Conservation (phyloP, 2,113 vertebrate genomes). For the Callithrix jacchus region DNA sequence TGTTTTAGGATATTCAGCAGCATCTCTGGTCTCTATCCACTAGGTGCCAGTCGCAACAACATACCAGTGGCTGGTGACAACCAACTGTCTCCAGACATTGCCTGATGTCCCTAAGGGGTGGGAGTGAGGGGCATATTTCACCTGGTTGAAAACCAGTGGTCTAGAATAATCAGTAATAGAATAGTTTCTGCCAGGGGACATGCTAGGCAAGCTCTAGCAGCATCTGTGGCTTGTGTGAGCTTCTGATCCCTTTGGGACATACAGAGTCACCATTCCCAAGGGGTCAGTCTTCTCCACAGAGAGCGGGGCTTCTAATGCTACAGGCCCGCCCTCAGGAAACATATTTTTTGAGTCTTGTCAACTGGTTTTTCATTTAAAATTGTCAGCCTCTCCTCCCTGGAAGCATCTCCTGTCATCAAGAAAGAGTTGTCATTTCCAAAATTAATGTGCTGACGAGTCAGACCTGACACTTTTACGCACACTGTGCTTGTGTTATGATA, state of each 20-base stretch:
- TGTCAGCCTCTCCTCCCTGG: conserved; percentile 3
- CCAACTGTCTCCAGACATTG: conserved; percentile 19
- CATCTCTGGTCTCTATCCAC: not conserved
- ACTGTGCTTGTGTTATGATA: conserved; percentile 40
- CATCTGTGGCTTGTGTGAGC: not conserved
- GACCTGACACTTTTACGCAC: conserved; percentile 27
- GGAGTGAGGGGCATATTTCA: not conserved
- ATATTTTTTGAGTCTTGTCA: conserved; percentile 10
- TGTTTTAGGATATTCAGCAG: not conserved
- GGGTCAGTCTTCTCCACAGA: not conserved
- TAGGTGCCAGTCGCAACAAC: not conserved
- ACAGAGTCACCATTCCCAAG: not conserved
- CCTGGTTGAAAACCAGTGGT: not conserved
- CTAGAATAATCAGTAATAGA: not conserved
- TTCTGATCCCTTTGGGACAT: not conserved
- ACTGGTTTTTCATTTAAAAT: conserved; percentile 52
- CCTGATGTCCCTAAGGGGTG: not conserved
- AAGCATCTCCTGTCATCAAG: conserved; percentile 41
- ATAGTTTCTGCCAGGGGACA: not conserved
- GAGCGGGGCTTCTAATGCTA: not conserved
- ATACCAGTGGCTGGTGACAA: not conserved
- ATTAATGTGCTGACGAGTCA: conserved; percentile 10
- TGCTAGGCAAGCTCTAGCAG: not conserved
- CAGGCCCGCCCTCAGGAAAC: not conserved
- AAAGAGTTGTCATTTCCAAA: conserved; percentile 66